Conservation (phyloP, 2,113 vertebrate species). For the Sterrhoptilus dennistouni region DNA sequence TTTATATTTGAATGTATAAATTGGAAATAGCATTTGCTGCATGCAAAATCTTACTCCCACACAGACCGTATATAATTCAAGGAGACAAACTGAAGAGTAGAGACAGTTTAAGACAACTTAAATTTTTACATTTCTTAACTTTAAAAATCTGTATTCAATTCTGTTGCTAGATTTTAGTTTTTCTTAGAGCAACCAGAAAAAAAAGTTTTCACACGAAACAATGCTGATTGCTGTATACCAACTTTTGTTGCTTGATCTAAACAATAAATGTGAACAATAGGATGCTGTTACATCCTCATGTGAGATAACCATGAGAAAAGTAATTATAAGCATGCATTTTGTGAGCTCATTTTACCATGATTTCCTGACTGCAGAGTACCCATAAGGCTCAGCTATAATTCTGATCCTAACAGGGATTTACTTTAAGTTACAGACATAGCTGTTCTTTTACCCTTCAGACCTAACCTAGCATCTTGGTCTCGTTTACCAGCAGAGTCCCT, state of each 20-base stretch:
- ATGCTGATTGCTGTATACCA: background rate
- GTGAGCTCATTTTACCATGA: background rate
- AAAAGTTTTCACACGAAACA: accelerated
- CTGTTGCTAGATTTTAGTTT: background rate
- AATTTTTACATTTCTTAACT: background rate
- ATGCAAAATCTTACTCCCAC: background rate
- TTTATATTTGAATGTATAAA: background rate
- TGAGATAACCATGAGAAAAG: background rate
- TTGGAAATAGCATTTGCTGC: background rate
- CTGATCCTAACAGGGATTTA: background rate
- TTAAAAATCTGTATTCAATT: background rate
- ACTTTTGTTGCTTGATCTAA: background rate
- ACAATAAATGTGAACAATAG: background rate
- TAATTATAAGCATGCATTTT: background rate
- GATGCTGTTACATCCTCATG: background rate
- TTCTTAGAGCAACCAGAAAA: background rate
- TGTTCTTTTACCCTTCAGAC: background rate
- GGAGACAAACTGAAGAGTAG: background rate
- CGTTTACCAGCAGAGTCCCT: background rate
- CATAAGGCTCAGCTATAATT: background rate
- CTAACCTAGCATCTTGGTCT: background rate
- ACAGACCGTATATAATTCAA: background rate
- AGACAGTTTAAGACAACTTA: background rate
- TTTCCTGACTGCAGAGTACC: background rate
- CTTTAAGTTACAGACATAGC: background rate